Base-by-base conservation (phyloP, 2,797 vertebrate genomes). In the Amphiprion clarkii region DNA sequence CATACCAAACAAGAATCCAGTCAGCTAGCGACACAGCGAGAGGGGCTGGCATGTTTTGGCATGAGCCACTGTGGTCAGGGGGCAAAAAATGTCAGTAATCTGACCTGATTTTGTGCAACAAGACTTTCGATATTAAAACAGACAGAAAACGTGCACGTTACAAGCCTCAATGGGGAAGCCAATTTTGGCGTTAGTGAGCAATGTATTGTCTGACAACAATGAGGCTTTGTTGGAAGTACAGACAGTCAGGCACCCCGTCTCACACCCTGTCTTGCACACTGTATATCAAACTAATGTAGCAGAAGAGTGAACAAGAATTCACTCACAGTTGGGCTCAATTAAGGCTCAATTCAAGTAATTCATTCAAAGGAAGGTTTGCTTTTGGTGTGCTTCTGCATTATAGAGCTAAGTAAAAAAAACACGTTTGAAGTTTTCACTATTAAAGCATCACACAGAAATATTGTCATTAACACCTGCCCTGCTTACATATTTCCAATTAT, bases 171-270 rank as follows among this genome's bases (percentile, higher is more conserved):
- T 69, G 62, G 49, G 79, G 71, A 84, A 86, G 85, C 86, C 88
- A 89, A 76, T 87, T 91, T 89, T 63, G 82, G 81, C 71, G 71
- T 84, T 82, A 67, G 84, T 16, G 81, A 87, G 79, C 78, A 58
- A 79, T 39, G 77, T 78, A 89, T 90, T 90, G 91, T 93, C 83
- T 79, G 71, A 74, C 67, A 92, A 93, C 91, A 92, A 93, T 82
- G 87, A 87, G 82, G 78, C 89, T 89, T 93, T 92, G 91, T 92
- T 79, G 83, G 68, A 66, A 81, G 85, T 46, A 79, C 88, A 93
- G 91, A 92, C 91, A 91, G 90, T 82, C 89, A 87, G 92, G 90
- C 91, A 85, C 91, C 90, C 90, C 59, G 87, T 90, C 90, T 92
- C 67, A 57, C 87, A 86, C 82, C 86, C 88, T 91, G 90, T 92